Conservation (phyloP, 2,797 vertebrate genomes). For the Notolepis coatsorum region DNA sequence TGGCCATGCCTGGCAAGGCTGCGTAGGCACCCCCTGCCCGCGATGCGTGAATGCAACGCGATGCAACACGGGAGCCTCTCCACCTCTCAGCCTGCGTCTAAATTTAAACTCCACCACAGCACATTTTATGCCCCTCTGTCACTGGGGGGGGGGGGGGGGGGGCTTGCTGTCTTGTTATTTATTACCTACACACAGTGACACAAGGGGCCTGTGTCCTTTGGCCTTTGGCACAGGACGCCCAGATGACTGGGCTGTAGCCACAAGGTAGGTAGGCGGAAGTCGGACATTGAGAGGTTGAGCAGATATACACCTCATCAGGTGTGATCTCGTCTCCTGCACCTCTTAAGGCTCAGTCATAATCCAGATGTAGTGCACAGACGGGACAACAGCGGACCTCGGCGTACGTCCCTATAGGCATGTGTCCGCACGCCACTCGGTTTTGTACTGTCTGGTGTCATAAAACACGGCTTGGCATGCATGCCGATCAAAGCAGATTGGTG, state of each 20-base stretch:
- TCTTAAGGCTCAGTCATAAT: too few species aligned
- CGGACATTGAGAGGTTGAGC: slow-evolving; percentile 9
- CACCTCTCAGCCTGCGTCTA: slow-evolving; percentile 61
- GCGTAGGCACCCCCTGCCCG: slow-evolving; percentile 26
- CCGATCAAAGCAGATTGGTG: too few species aligned
- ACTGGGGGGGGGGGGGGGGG: slow-evolving; percentile 37
- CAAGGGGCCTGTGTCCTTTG: slow-evolving; percentile 63
- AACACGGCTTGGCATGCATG: too few species aligned
- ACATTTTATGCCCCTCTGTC: slow-evolving; percentile 72
- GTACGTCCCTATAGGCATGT: too few species aligned
- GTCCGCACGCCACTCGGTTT: too few species aligned
- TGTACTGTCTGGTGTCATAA: too few species aligned
- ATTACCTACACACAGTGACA: slow-evolving; percentile 70
- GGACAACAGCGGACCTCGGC: too few species aligned
- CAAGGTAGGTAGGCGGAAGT: slow-evolving; percentile 1
- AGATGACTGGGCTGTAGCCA: slow-evolving; percentile 15
- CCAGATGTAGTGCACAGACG: too few species aligned
- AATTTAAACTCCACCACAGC: slow-evolving; percentile 72
- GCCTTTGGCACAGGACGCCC: slow-evolving; percentile 59
- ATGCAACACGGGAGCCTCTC: slow-evolving; percentile 46
- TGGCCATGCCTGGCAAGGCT: slow-evolving; percentile 29
- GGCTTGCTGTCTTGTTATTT: slow-evolving; percentile 68
- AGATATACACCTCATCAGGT: slow-evolving; percentile 13
- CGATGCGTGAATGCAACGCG: too few species aligned
- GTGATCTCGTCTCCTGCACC: slow-evolving; percentile 1